Conservation (phyloP, 2,888 invertebrate species). For the Octonoba sinensis region DNA sequence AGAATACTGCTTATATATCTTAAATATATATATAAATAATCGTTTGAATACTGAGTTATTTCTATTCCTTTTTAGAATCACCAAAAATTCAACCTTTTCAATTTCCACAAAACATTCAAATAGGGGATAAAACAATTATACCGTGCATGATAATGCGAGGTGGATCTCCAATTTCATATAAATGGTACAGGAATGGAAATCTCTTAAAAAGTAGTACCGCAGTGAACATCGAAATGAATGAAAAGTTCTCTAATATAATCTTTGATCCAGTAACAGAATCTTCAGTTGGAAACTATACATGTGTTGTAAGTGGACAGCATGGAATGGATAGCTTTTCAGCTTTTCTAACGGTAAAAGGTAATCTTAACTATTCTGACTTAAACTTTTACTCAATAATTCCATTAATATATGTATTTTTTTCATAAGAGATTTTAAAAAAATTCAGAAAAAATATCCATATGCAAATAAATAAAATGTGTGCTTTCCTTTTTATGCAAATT, state of each 20-base stretch:
- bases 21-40: too few relatives aligned
- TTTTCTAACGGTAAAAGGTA: slow-evolving; percentile 42
- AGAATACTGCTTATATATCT: too few relatives aligned
- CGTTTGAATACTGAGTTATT: too few relatives aligned
- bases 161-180: slow-evolving; percentile 14
- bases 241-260: slow-evolving; percentile 24
- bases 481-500: too few relatives aligned
- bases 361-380: too few relatives aligned
- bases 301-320: slow-evolving; percentile 18
- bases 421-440: too few relatives aligned
- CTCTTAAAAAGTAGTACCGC: background rate
- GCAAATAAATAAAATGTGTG: too few relatives aligned
- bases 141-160: slow-evolving; percentile 32
- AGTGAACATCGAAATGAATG: slow-evolving; percentile 16
- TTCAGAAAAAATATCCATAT: too few relatives aligned
- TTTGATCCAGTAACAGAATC: slow-evolving; percentile 29
- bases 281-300: slow-evolving; percentile 46
- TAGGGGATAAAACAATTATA: slow-evolving; percentile 36
- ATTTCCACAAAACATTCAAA: slow-evolving; percentile 35
- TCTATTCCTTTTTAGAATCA: slow-evolving; percentile 29
- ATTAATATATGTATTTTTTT: too few relatives aligned
- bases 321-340: slow-evolving; percentile 38
- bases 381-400: too few relatives aligned
- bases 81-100: slow-evolving; percentile 53
- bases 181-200: slow-evolving; percentile 23